Evolutionary conservation across 2,113 vertebrate species (phyloP).

Genomic region (Anas platyrhynchos): DNA sequence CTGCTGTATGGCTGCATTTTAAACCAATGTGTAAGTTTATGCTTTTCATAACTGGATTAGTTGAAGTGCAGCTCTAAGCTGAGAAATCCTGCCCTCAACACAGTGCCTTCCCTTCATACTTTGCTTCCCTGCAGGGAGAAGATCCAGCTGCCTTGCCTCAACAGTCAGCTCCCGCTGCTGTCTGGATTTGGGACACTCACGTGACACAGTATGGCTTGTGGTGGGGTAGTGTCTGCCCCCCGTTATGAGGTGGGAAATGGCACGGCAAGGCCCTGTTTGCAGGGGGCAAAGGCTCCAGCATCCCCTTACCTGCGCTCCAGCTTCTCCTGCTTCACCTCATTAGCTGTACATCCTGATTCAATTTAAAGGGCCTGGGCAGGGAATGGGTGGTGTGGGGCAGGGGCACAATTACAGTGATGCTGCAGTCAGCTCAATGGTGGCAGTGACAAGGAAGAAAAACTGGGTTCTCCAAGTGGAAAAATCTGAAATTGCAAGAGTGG

Average conservation of each 20-base stretch:
- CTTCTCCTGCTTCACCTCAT: not conserved
- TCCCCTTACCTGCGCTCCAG: not conserved
- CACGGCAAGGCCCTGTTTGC: not conserved
- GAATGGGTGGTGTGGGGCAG: fast-evolving
- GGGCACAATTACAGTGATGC: not conserved
- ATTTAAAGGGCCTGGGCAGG: not conserved
- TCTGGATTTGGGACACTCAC: not conserved
- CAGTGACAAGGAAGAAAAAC: not conserved
- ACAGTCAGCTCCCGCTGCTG: not conserved
- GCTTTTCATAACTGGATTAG: not conserved
- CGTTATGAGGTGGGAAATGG: not conserved
- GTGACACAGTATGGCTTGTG: fast-evolving
- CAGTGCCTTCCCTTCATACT: fast-evolving
- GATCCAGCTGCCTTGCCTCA: not conserved
- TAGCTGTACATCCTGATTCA: not conserved
- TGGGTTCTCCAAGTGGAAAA: not conserved
- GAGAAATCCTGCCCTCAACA: not conserved
- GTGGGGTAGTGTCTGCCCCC: too few species aligned
- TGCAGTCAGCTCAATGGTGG: not conserved
- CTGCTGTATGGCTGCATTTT: not conserved
- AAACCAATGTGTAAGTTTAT: not conserved
- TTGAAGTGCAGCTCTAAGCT: not conserved
- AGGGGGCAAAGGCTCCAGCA: not conserved
- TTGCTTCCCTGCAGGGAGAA: not conserved
- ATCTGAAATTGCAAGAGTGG: fast-evolving